A percentile compares a stretch with the other conserved stretches of the same genome.
Conservation (phyloP, 2,888 invertebrate species). For the Ophioninae sp. region DNA sequence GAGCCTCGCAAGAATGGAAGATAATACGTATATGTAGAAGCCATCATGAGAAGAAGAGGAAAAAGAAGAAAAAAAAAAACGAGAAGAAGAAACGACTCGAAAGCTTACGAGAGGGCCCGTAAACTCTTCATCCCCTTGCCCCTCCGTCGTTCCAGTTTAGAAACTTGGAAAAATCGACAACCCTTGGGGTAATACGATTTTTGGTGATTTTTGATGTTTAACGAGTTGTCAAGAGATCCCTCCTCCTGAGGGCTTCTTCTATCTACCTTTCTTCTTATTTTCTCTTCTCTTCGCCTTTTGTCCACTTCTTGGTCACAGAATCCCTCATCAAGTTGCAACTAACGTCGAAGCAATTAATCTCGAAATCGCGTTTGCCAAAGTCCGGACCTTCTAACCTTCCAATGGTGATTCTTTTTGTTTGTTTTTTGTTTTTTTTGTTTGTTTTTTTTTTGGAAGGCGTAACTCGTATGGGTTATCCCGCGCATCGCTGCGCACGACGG, state of each 20-base stretch:
- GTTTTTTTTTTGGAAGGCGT: conserved; percentile 23
- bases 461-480: conserved; percentile 24
- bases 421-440: conserved; percentile 1
- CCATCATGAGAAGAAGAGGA: conserved; percentile 19
- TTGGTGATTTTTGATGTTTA: too few species aligned
- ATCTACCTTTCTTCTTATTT: too few species aligned
- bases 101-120: conserved; percentile 25
- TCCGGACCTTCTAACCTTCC: conserved; percentile 17
- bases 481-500: conserved; percentile 58
- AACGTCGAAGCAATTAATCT: conserved; percentile 74
- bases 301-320: not conserved
- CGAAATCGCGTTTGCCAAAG: conserved; percentile 68
- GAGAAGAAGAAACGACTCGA: not conserved
- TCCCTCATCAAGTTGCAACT: conserved; percentile 73
- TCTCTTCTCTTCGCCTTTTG: not conserved
- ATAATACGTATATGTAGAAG: conserved; percentile 15
- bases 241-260: too few species aligned
- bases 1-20: conserved; percentile 1
- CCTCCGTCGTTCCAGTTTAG: conserved; percentile 24
- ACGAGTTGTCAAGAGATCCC: too few species aligned
- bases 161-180: conserved; percentile 23
- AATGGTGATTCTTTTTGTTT: conserved; percentile 15
- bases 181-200: not conserved
- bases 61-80: not conserved
- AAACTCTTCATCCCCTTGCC: conserved; percentile 34